phyloP scores from a whole-genome alignment of 2,113 vertebrate genomes.

The Anhinga rufa region DNA sequence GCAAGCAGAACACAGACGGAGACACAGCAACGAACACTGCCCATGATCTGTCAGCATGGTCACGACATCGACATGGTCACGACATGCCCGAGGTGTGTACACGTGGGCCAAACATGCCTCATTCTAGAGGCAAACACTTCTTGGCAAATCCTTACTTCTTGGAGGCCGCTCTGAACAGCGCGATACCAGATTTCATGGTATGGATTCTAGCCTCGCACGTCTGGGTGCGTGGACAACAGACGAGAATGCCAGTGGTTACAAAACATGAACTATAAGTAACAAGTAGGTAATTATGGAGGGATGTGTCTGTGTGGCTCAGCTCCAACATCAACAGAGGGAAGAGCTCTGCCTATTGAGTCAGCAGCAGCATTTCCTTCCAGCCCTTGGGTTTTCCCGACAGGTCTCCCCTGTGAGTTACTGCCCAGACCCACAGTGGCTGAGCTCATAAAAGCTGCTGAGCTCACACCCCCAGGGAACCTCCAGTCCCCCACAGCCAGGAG shows the following conservation, averaged over 20 bases:
- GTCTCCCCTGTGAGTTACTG: not conserved
- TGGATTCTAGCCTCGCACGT: not conserved
- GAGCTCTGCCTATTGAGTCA: slow-evolving; percentile 57
- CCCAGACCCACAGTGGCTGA: not conserved
- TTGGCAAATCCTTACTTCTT: not conserved
- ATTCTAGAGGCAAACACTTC: not conserved
- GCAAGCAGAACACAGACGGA: not conserved
- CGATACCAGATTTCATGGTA: not conserved
- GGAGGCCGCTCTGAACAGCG: not conserved
- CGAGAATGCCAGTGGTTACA: not conserved
- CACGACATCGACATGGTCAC: too few relatives aligned
- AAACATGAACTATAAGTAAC: not conserved
- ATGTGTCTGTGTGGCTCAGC: slow-evolving; percentile 14
- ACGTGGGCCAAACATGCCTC: not conserved
- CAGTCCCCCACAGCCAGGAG: not conserved
- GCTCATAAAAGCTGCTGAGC: not conserved
- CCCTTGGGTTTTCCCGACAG: not conserved
- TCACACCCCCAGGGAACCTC: not conserved
- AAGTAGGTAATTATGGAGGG: slow-evolving; percentile 3
- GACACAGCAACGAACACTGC: not conserved
- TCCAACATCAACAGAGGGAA: slow-evolving; percentile 48
- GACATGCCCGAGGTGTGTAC: rapidly evolving
- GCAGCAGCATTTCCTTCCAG: slow-evolving; percentile 30
- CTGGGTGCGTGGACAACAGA: not conserved
- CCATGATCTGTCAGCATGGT: not conserved